Conservation (phyloP, 1,140 invertebrate species). For the Drosophila ohnishii region DNA sequence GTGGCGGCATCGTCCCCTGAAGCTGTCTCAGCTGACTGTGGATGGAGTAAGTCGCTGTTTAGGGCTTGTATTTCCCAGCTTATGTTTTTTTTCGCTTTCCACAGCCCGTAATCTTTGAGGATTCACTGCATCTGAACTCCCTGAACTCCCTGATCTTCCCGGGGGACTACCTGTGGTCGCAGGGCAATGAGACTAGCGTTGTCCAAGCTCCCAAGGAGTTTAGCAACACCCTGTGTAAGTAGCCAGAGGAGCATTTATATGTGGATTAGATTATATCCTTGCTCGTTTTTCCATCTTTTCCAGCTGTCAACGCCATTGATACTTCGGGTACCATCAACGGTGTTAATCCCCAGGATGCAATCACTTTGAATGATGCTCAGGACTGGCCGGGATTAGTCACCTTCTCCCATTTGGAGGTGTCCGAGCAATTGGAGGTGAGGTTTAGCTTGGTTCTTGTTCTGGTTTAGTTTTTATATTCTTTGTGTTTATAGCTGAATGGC, state of each 20-base stretch:
- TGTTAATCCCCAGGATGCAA: conserved; percentile 65
- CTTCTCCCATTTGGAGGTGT: conserved; percentile 83
- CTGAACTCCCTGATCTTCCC: conserved; percentile 84
- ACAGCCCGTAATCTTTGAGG: conserved; percentile 78
- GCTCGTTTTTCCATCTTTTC: background rate
- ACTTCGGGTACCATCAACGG: conserved; percentile 76
- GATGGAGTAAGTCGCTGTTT: conserved; percentile 81
- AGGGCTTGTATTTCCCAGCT: background rate
- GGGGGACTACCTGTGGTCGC: conserved; percentile 82
- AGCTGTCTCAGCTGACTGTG: conserved; percentile 79
- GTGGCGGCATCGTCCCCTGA: conserved; percentile 72
- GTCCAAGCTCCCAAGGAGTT: conserved; percentile 83
- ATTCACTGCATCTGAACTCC: conserved; percentile 59
- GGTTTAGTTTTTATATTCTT: background rate
- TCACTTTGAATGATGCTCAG: conserved; percentile 78
- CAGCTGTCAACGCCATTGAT: conserved; percentile 66
- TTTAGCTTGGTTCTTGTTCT: no score
- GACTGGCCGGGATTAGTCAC: conserved; percentile 78
- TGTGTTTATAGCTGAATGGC: conserved; percentile 78
- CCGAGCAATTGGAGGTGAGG: conserved; percentile 79
- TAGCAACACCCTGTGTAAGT: conserved; percentile 53
- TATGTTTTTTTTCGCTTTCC: background rate
- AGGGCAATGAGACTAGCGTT: conserved; percentile 58
- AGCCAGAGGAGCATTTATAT: background rate
- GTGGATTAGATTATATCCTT: no score